A percentile compares a stretch with the other conserved stretches of the same genome.
Evolutionary conservation across 2,113 vertebrate genomes (phyloP).

Genomic region (Leucosticte australis): DNA sequence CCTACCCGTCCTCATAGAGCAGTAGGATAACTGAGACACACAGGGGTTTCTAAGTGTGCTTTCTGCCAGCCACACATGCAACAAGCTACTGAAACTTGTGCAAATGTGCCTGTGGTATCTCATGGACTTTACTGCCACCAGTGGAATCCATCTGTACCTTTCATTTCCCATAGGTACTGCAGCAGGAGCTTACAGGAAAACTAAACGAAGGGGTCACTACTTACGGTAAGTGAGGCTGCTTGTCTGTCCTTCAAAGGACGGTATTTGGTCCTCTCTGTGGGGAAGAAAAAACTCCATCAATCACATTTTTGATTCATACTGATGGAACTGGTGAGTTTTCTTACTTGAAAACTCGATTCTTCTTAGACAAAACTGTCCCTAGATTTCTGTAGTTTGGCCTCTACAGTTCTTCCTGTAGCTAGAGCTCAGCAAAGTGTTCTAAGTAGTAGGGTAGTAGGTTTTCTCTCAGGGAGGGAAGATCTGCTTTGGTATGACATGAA

Average conservation of each 20-base stretch:
- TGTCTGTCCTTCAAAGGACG: background rate
- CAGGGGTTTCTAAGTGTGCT: background rate
- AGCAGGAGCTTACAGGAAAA: background rate
- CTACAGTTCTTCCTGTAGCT: background rate
- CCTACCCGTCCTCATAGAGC: background rate
- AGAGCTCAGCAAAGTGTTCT: background rate
- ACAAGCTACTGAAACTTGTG: background rate
- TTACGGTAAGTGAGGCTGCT: background rate
- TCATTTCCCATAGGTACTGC: background rate
- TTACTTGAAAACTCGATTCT: background rate
- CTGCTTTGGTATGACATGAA: background rate
- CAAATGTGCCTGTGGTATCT: background rate
- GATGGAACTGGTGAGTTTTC: background rate
- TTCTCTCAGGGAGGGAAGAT: background rate
- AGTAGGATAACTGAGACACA: background rate
- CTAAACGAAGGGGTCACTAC: background rate
- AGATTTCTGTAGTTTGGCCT: background rate
- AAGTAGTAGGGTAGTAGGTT: background rate
- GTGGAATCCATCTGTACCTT: background rate
- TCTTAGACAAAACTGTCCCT: background rate
- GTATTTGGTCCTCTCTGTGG: background rate
- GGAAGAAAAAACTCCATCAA: fast-evolving
- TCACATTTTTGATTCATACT: background rate
- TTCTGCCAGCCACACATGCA: background rate
- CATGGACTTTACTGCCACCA: background rate